phyloP scores from a whole-genome alignment of 2,888 invertebrate species.

The Plebejus anna region DNA sequence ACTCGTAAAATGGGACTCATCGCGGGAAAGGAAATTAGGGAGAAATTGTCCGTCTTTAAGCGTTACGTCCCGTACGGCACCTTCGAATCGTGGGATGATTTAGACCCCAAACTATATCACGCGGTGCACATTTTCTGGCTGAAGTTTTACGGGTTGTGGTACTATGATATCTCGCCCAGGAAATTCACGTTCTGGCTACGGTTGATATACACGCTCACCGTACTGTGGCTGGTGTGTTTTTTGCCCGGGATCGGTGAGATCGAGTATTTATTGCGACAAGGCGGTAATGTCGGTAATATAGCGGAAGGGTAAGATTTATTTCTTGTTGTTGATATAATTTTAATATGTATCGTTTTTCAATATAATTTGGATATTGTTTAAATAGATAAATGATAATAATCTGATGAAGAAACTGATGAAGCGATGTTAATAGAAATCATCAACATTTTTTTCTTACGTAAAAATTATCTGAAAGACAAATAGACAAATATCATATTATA shows the following conservation, averaged over 20 bases:
- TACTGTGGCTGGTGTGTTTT: slow-evolving; percentile 72
- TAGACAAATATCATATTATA: slow-evolving; percentile 7
- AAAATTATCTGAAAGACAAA: neutral
- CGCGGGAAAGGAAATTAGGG: slow-evolving; percentile 48
- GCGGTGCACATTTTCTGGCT: slow-evolving; percentile 74
- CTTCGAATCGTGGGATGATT: slow-evolving; percentile 60
- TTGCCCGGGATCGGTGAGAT: slow-evolving; percentile 80
- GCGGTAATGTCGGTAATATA: slow-evolving; percentile 81
- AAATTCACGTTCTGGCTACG: slow-evolving; percentile 60
- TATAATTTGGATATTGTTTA: neutral
- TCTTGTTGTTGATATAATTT: slow-evolving; percentile 18
- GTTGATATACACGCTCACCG: slow-evolving; percentile 55
- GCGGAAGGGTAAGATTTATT: slow-evolving; percentile 63
- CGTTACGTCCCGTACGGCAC: slow-evolving; percentile 63
- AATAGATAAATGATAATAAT: neutral
- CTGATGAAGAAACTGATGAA: too few species aligned
- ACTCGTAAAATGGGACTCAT: slow-evolving; percentile 49
- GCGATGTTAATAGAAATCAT: neutral
- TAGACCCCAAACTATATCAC: slow-evolving; percentile 65
- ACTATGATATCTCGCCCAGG: slow-evolving; percentile 54
- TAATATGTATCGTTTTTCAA: neutral
- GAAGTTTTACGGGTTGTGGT: slow-evolving; percentile 76
- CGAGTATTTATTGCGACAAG: slow-evolving; percentile 83
- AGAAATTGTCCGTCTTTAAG: slow-evolving; percentile 45
- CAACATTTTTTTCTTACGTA: neutral